Conservation (phyloP, 1,140 invertebrate genomes). For the Drosophila pandora region DNA sequence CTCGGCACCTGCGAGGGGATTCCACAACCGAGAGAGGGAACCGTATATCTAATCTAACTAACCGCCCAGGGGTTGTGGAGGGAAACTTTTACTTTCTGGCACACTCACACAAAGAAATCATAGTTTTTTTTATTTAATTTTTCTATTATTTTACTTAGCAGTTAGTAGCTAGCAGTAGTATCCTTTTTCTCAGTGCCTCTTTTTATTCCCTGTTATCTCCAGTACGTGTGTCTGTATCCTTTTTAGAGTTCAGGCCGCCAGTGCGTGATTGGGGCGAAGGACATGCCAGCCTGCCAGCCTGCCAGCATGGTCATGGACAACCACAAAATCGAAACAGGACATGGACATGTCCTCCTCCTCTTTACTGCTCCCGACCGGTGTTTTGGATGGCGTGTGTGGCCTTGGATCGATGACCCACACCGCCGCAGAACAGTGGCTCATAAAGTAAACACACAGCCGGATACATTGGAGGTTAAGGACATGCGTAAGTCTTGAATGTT, state of each 20-base stretch:
- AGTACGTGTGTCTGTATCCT: slow-evolving; percentile 18
- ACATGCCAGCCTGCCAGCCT: slow-evolving; percentile 47
- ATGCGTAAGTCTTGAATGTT: slow-evolving; percentile 57
- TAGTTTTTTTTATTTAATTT: neutral
- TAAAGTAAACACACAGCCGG: slow-evolving; percentile 4
- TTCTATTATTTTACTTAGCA: no score
- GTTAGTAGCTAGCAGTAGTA: neutral
- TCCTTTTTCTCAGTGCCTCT: slow-evolving; percentile 30
- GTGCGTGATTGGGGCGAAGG: slow-evolving; percentile 72
- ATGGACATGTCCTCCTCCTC: slow-evolving; percentile 28
- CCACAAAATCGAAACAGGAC: slow-evolving; percentile 40
- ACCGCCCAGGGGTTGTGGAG: slow-evolving; percentile 1
- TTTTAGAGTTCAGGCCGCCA: slow-evolving; percentile 65
- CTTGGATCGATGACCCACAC: slow-evolving; percentile 69
- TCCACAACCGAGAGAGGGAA: neutral
- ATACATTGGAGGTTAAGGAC: slow-evolving; percentile 34
- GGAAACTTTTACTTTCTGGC: slow-evolving; percentile 43
- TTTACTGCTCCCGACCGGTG: neutral
- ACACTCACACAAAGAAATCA: slow-evolving; percentile 11
- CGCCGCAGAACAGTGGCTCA: slow-evolving; percentile 1
- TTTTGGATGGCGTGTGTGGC: slow-evolving; percentile 36
- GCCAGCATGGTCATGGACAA: slow-evolving; percentile 44
- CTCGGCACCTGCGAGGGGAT: slow-evolving; percentile 18
- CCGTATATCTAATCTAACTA: slow-evolving; percentile 33
- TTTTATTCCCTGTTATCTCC: neutral